Conservation (phyloP, 64 coral and sea anemone genomes). For the Stichodactyla helianthus region DNA sequence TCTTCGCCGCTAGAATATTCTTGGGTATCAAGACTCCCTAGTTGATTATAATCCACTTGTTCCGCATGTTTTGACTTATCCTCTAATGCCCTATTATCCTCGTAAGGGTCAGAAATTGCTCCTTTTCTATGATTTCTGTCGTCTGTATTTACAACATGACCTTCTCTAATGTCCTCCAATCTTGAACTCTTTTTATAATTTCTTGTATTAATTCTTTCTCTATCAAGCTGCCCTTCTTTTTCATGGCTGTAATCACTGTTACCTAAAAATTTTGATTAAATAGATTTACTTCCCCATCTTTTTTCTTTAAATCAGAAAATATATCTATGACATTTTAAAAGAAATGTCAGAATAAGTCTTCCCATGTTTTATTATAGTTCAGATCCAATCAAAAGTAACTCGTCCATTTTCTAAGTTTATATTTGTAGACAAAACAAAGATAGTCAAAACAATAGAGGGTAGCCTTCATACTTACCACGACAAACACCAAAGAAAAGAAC, state of each 20-base stretch:
- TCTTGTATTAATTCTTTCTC: background rate
- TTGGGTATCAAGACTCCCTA: background rate
- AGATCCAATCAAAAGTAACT: background rate
- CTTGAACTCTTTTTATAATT: background rate
- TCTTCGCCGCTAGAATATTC: background rate
- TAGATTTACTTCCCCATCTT: background rate
- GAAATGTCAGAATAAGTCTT: no score
- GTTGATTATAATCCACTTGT: background rate
- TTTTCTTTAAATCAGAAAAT: background rate
- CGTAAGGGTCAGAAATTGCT: background rate
- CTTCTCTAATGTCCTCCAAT: no score
- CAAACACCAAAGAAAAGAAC: background rate
- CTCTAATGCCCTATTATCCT: background rate
- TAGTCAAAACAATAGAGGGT: background rate
- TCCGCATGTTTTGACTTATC: no score
- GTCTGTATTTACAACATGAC: background rate
- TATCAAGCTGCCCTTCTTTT: background rate
- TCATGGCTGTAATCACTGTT: background rate
- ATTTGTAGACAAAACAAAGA: background rate
- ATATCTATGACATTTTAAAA: no score
- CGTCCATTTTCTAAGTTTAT: background rate
- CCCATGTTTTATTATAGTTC: background rate
- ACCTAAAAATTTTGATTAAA: background rate
- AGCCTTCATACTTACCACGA: background rate
- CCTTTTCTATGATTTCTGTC: background rate